Conservation (phyloP, 1,140 invertebrate genomes). For the Scaptomyza montana region DNA sequence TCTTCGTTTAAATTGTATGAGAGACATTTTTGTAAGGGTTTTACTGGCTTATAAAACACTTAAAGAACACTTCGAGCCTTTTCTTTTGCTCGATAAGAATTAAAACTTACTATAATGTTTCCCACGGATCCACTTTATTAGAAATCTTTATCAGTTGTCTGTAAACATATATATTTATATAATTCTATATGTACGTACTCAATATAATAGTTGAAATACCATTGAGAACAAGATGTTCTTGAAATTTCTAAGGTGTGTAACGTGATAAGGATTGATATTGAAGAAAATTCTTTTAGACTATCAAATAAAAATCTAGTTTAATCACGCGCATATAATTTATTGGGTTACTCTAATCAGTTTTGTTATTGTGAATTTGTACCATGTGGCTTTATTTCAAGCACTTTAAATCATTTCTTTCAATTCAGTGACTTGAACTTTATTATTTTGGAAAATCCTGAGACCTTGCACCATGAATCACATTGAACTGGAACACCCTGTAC, state of each 20-base stretch:
- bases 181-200: too few species aligned
- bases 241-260: neutral
- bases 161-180: too few species aligned
- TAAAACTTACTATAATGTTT: conserved; percentile 20
- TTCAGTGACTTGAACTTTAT: neutral
- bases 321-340: conserved; percentile 38
- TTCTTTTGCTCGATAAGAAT: conserved; percentile 15
- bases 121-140: conserved; percentile 22
- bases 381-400: neutral
- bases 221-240: neutral
- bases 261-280: conserved; percentile 28
- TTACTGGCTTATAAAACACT: conserved; percentile 1
- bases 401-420: conserved; percentile 4
- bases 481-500: neutral
- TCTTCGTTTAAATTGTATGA: conserved; percentile 20
- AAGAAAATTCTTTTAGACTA: conserved; percentile 9
- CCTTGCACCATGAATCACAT: conserved; percentile 23
- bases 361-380: conserved; percentile 6
- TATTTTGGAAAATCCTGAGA: conserved; percentile 11
- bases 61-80: neutral
- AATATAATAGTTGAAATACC: neutral
- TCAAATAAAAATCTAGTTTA: conserved; percentile 31
- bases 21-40: neutral
- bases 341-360: conserved; percentile 29
- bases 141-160: neutral